phyloP scores from a whole-genome alignment of 2,888 invertebrate species.

The Pycnomerus fuliginosus region DNA sequence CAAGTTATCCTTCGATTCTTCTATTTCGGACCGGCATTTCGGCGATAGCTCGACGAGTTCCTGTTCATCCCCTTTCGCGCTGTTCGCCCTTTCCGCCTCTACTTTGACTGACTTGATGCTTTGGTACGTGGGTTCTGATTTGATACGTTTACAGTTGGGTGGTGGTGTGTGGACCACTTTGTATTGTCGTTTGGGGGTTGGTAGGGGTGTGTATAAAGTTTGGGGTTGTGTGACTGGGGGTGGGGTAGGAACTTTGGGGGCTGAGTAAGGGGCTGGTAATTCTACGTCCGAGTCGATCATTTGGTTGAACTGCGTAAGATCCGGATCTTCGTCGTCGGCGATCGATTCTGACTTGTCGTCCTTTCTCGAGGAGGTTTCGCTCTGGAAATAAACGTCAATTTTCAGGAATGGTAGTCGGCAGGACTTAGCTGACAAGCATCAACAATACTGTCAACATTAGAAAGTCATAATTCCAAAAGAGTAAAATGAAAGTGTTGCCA shows the following conservation, averaged over 20 bases:
- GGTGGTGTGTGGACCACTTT: slow-evolving; percentile 12
- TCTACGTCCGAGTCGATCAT: slow-evolving; percentile 43
- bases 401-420: too few relatives aligned
- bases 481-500: too few relatives aligned
- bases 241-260: slow-evolving; percentile 18
- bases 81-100: slow-evolving; percentile 2
- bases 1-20: slow-evolving; percentile 29
- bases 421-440: too few relatives aligned
- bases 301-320: slow-evolving; percentile 41
- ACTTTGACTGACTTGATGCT: background rate
- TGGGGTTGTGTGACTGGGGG: slow-evolving; percentile 7
- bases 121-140: background rate
- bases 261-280: slow-evolving; percentile 27
- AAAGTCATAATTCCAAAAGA: too few relatives aligned
- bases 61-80: slow-evolving; percentile 24
- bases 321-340: slow-evolving; percentile 44
- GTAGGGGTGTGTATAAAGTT: slow-evolving; percentile 11
- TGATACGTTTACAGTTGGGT: slow-evolving; percentile 1
- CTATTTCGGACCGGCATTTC: slow-evolving; percentile 25
- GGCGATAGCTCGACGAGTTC: slow-evolving; percentile 26
- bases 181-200: slow-evolving; percentile 31
- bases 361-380: slow-evolving; percentile 47
- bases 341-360: slow-evolving; percentile 44
- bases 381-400: slow-evolving; percentile 42
- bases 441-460: too few relatives aligned